Conservation (phyloP, 2,797 vertebrate genomes). For the Anguilla obscura region DNA sequence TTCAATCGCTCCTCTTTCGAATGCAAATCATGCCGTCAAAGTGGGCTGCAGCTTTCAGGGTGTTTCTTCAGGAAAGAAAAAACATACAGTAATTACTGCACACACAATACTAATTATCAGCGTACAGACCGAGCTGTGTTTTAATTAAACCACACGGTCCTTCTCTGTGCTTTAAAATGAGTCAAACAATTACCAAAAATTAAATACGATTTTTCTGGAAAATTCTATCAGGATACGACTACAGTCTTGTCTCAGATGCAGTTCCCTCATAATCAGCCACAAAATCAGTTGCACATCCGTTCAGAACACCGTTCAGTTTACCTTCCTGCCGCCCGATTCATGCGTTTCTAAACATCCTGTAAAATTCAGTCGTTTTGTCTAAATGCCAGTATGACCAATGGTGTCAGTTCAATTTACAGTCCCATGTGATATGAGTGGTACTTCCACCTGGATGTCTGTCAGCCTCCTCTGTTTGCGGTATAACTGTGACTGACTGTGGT, state of each 20-base stretch:
- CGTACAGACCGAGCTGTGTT: background rate
- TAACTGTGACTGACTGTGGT: background rate
- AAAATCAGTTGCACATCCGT: background rate
- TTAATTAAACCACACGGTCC: background rate
- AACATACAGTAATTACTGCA: background rate
- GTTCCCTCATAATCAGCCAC: background rate
- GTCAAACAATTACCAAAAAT: background rate
- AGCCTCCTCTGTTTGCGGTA: background rate
- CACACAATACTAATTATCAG: background rate
- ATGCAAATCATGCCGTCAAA: background rate
- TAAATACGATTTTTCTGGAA: too few species aligned
- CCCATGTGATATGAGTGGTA: background rate
- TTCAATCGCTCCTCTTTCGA: background rate
- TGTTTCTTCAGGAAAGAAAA: background rate
- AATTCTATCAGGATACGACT: too few species aligned
- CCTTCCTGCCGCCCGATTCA: background rate
- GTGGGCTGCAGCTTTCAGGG: background rate
- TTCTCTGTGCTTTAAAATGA: background rate
- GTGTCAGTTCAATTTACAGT: background rate
- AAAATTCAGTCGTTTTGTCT: background rate
- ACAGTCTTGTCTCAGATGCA: background rate
- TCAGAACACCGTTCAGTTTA: background rate
- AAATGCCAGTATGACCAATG: background rate
- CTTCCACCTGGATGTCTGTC: background rate
- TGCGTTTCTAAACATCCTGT: background rate